Base-by-base conservation (phyloP, 2,113 vertebrate species). In the Oncorhynchus tshawytscha region DNA sequence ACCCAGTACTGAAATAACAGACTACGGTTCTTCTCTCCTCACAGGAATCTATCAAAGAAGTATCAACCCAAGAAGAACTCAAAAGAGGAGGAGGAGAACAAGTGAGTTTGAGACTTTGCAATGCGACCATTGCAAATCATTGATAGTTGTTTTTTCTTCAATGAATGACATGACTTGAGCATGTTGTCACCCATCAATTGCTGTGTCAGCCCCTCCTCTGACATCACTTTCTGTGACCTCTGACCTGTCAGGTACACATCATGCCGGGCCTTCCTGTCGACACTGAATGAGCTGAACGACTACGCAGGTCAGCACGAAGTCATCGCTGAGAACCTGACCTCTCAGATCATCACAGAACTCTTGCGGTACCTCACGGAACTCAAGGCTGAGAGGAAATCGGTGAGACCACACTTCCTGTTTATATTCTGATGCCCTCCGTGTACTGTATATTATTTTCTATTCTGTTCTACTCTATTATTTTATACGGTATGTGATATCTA, bases 1-100 rank as follows among this genome's bases (percentile, higher is more conserved):
- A n/a, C 91, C 89, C 39, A 45, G 39, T 11, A 45, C 39, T 45
- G 39, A 11, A 11, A 45, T 45, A 45, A 45, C 39, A 45, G 39
- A 45, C 8, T 45, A 45, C 11, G 9, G 9, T 45, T 45, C 39
- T 45, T 45, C 39, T 11, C 39, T 88, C 15, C 60, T 86, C 82
- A 18, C 87, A 99, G 98, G 91, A 99, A 97, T 87, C 94, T 99
- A 84, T 98, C 97, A 20, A 99, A 99, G 94, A 99, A 99, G 89
- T 99, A 99, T 88, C 98, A 99, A 81, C 97, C 97, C 68, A 99
- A 99, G 91, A 99, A 96, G 95, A 99, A 96, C 91, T 96, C 96
- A 18, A 93, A 94, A 91, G 97, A 99, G 75, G 98, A 99, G 51
- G 98, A 99, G 59, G 98, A 99, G 76, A 95, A 93, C 91, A 98